Percentiles rank a stretch among this genome's conserved stretches.
phyloP scores from a whole-genome alignment of 2,888 invertebrate species.

The Yponomeuta cagnagella region DNA sequence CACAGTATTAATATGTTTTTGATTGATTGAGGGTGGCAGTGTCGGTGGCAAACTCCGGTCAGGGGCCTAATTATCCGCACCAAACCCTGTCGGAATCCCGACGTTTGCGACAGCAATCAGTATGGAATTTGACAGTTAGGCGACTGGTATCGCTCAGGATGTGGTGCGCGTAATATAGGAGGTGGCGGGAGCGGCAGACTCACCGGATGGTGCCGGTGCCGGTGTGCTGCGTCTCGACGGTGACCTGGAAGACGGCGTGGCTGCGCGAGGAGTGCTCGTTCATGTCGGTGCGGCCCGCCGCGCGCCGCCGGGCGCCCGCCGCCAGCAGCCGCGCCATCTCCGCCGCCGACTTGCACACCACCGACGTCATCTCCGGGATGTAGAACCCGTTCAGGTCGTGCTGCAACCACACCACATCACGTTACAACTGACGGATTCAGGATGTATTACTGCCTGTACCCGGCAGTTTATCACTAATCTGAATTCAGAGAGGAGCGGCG shows the following conservation, averaged over 20 bases:
- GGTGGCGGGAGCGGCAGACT: constrained; percentile 21
- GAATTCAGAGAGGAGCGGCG: too few relatives aligned
- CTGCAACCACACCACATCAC: neutral
- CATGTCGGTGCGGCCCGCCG: constrained; percentile 98
- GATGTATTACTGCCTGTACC: too few relatives aligned
- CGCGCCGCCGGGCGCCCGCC: constrained; percentile 93
- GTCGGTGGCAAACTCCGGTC: too few relatives aligned
- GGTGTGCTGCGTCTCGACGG: constrained; percentile 87
- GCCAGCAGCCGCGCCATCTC: constrained; percentile 97
- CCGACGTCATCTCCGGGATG: constrained; percentile 95
- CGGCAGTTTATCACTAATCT: too few relatives aligned
- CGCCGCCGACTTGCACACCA: constrained; percentile 93
- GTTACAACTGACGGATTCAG: too few relatives aligned
- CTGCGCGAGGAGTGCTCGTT: constrained; percentile 98
- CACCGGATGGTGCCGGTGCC: constrained; percentile 63
- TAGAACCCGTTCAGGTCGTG: constrained; percentile 87
- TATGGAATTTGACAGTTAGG: too few relatives aligned
- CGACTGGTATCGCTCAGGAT: too few relatives aligned
- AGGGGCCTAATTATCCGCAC: too few relatives aligned
- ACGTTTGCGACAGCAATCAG: too few relatives aligned
- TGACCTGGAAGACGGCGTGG: constrained; percentile 98
- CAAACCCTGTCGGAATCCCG: too few relatives aligned
- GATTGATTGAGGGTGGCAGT: too few relatives aligned
- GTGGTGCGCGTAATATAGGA: neutral
- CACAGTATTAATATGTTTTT: too few relatives aligned